Evolutionary conservation across 2,113 vertebrate genomes (phyloP), one percentile per base, ranked within the genome.

Genomic region (Emydocephalus ijimae): DNA sequence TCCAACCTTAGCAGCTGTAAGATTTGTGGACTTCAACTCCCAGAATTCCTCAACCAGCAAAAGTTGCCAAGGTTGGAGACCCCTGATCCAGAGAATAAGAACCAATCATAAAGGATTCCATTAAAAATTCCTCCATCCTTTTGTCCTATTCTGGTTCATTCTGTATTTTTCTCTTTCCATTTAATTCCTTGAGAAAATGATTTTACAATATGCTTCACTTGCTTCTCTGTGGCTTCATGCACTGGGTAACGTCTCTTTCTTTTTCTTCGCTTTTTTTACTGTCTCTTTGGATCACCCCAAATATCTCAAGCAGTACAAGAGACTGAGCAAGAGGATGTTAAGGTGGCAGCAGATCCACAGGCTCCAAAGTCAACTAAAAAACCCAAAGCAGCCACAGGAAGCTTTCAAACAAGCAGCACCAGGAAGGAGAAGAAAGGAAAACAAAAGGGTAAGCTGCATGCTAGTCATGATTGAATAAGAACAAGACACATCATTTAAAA

Each of bases 391-490:
- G 97, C 98, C 64, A 96, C 98, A 87, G 98, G 98, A 0, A 98
- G 98, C 92, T 98, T 98, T 93, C 99, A 99, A 96, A 98, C 98
- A 12, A 98, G 98, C 98, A 98, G 98, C 95, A 96, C 98, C 94
- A 99, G 98, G 97, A 99, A 99, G 97, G 99, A 99, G 97, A 99
- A 98, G 97, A 99, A 98, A 97, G 98, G 98, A 89, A 99, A 99
- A 95, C 98, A 99, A 97, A 99, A 99, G 99, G 99, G 99, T 99
- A 97, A 98, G 99, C 96, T 94, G 95, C 96, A 97, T 96, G 96
- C 23, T 87, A 88, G 95, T 94, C 89, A 94, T 95, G 94, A 93
- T 88, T 93, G 94, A 91, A 93, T 93, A 54, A 91, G 87, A 92
- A 94, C 90, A 92, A 90, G 86, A 45, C 88, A 0, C 52, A 20